Conservation (phyloP, 2,113 vertebrate species). For the Rallus limicola region DNA sequence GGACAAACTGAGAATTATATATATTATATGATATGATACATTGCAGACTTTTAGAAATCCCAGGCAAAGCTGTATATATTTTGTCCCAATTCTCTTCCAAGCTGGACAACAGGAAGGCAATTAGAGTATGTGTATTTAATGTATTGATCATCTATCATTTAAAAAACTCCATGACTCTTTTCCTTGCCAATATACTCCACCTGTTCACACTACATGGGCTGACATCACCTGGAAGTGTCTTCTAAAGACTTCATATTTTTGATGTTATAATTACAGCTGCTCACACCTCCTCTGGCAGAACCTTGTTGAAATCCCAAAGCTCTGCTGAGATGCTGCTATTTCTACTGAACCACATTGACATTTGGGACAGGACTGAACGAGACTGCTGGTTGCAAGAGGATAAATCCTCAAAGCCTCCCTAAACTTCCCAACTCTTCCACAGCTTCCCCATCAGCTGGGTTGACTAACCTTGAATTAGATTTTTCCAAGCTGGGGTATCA, state of each 20-base stretch:
- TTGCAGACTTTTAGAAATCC: background rate
- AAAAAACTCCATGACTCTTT: background rate
- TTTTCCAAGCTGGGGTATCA: background rate
- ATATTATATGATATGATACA: too few relatives aligned
- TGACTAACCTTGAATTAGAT: background rate
- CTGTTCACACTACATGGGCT: background rate
- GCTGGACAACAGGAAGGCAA: background rate
- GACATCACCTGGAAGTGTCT: background rate
- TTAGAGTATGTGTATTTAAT: background rate
- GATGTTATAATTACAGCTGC: background rate
- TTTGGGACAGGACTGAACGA: background rate
- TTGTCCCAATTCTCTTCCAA: background rate
- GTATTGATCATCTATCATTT: background rate
- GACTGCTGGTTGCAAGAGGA: background rate
- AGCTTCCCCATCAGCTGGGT: background rate
- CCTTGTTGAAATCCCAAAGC: background rate
- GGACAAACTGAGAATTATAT: background rate
- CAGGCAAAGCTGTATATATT: background rate
- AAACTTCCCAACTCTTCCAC: background rate
- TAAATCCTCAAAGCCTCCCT: background rate
- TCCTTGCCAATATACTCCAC: background rate
- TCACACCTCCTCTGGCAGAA: conserved; percentile 11
- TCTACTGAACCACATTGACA: background rate
- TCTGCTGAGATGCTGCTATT: background rate
- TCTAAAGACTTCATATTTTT: background rate